phyloP scores from a whole-genome alignment of 2,888 invertebrate genomes.

The Tinea semifulvella region DNA sequence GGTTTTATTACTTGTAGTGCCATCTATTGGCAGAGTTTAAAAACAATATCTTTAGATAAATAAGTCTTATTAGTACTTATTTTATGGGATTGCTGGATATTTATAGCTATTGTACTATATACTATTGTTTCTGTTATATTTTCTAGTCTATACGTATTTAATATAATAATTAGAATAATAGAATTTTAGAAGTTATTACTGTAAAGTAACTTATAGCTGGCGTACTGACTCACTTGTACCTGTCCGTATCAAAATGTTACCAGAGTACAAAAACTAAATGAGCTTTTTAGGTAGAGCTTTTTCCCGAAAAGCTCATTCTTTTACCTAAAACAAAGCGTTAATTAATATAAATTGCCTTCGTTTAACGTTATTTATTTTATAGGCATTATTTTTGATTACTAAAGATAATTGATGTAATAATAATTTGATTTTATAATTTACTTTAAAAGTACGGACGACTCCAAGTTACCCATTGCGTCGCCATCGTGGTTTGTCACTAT shows the following conservation, averaged over 20 bases:
- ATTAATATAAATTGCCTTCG: too few relatives aligned
- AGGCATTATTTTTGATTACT: neutral
- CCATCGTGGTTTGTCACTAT: constrained; percentile 55
- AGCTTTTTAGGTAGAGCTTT: neutral
- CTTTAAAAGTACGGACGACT: constrained; percentile 42
- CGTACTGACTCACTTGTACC: constrained; percentile 25
- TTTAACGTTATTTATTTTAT: too few relatives aligned
- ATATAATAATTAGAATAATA: neutral
- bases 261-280: constrained; percentile 22
- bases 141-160: neutral
- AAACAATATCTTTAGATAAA: too few relatives aligned
- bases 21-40: too few relatives aligned
- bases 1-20: too few relatives aligned
- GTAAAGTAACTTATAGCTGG: neutral
- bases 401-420: too few relatives aligned
- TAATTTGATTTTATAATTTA: neutral
- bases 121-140: neutral
- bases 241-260: constrained; percentile 41
- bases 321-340: too few relatives aligned
- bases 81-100: too few relatives aligned
- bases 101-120: too few relatives aligned
- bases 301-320: too few relatives aligned
- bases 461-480: constrained; percentile 34
- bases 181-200: neutral
- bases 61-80: too few relatives aligned